Percentiles rank a stretch among this genome's conserved stretches.
Evolutionary conservation across 2,797 vertebrate species (phyloP).

Genomic region (Peromyscus melanophrys): DNA sequence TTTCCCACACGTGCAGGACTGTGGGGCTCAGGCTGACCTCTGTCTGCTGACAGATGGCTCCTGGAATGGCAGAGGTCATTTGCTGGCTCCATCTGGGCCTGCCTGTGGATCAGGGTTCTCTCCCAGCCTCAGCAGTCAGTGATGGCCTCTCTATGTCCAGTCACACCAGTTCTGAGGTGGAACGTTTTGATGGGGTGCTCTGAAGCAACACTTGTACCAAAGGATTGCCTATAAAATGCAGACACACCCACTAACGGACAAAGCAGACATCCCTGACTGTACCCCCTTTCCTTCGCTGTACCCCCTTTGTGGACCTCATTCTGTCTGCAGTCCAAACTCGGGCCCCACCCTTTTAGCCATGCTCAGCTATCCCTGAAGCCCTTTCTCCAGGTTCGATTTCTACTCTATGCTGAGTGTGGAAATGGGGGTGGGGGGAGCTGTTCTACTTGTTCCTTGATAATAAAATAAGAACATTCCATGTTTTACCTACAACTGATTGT

Average conservation of each 20-base stretch:
- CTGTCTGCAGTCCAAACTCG: not conserved
- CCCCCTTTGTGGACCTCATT: not conserved
- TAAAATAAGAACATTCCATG: conserved; percentile 4
- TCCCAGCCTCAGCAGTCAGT: not conserved
- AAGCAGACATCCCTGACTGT: not conserved
- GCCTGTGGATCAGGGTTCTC: not conserved
- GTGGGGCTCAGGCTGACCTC: not conserved
- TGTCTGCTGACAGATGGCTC: not conserved
- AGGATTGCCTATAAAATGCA: not conserved
- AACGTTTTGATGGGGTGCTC: not conserved
- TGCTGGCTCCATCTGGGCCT: not conserved
- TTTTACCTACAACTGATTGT: not conserved
- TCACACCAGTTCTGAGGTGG: not conserved
- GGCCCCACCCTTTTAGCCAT: not conserved
- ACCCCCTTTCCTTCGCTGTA: not conserved
- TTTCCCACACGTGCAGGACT: not conserved
- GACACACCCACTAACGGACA: not conserved
- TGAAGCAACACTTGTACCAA: not conserved
- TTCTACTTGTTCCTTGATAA: not conserved
- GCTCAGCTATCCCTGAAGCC: not conserved
- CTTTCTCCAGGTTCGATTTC: not conserved
- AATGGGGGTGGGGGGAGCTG: not conserved
- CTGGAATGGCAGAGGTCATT: not conserved
- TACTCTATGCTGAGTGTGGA: not conserved
- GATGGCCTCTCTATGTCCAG: not conserved